Evolutionary conservation across 1,140 invertebrate genomes (phyloP).

Genomic region (Contarinia nasturtii): DNA sequence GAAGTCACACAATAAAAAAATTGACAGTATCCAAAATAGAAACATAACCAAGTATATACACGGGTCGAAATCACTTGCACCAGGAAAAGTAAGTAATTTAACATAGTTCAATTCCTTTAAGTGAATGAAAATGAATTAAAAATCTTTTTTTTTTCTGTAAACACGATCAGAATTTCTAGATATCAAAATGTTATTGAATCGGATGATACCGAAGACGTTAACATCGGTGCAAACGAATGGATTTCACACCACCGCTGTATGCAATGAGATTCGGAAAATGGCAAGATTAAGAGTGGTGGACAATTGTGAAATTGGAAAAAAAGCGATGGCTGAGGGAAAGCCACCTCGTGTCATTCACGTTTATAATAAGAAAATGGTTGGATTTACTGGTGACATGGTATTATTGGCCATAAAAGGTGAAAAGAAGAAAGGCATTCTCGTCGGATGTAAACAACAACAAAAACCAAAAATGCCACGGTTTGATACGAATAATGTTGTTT

Average conservation of each 20-base stretch:
- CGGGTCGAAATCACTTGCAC: too few species aligned
- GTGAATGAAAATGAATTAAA: too few species aligned
- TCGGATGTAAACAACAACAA: conserved; percentile 78
- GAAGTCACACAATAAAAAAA: too few species aligned
- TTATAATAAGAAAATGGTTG: conserved; percentile 56
- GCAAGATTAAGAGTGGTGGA: conserved; percentile 80
- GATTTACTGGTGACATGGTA: conserved; percentile 61
- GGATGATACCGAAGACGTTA: background rate
- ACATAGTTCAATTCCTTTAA: too few species aligned
- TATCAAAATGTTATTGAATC: too few species aligned
- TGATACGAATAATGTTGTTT: conserved; percentile 91
- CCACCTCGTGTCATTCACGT: conserved; percentile 76
- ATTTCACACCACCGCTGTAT: conserved; percentile 34
- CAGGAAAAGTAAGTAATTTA: too few species aligned
- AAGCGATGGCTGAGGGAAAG: conserved; percentile 83
- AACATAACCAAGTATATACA: too few species aligned
- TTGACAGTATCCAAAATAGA: too few species aligned
- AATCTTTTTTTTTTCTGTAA: too few species aligned
- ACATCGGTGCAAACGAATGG: background rate
- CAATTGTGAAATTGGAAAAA: conserved; percentile 85
- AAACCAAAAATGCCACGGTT: conserved; percentile 70
- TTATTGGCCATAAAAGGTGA: conserved; percentile 92
- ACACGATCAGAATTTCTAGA: too few species aligned
- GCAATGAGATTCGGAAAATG: conserved; percentile 45
- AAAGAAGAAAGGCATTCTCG: conserved; percentile 89